Evolutionary conservation across 2,888 invertebrate species (phyloP).

Genomic region (Malthinus seriepunctatus): DNA sequence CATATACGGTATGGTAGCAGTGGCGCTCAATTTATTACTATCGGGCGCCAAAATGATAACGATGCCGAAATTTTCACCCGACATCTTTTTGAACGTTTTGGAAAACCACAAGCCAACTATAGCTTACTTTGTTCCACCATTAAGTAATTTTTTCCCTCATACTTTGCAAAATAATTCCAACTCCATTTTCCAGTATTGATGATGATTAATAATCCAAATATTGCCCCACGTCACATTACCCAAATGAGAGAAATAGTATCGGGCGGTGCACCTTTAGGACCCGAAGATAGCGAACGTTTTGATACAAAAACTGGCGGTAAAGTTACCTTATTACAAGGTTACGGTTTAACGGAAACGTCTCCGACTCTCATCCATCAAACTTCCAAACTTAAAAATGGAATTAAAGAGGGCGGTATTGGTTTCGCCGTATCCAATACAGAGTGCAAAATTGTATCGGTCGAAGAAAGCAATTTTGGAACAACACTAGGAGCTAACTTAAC

Average conservation of each 20-base stretch:
- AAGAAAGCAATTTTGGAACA: slow-evolving; percentile 31
- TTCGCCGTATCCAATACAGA: slow-evolving; percentile 63
- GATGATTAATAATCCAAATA: slow-evolving; percentile 45
- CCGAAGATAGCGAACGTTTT: slow-evolving; percentile 44
- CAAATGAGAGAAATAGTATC: slow-evolving; percentile 52
- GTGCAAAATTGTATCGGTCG: slow-evolving; percentile 62
- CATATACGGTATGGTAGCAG: slow-evolving; percentile 57
- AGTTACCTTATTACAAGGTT: slow-evolving; percentile 49
- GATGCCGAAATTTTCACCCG: slow-evolving; percentile 45
- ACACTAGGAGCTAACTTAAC: slow-evolving; percentile 47
- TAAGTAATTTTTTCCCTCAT: slow-evolving; percentile 47
- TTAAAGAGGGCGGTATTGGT: slow-evolving; percentile 56
- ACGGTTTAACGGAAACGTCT: slow-evolving; percentile 74
- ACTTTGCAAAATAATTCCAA: background rate
- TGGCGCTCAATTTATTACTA: slow-evolving; percentile 50
- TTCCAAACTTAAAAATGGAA: slow-evolving; percentile 29
- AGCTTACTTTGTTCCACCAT: slow-evolving; percentile 59
- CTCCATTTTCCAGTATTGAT: slow-evolving; percentile 29
- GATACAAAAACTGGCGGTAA: slow-evolving; percentile 36
- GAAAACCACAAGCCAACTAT: slow-evolving; percentile 34
- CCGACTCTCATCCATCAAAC: slow-evolving; percentile 57
- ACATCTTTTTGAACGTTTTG: slow-evolving; percentile 33
- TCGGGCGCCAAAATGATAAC: slow-evolving; percentile 54
- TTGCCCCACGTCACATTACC: slow-evolving; percentile 54
- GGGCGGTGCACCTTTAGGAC: slow-evolving; percentile 58